These are phyloP conservation scores for Erebia epiphron DNA, from an alignment of 2,888 invertebrate species.

Conservation along the genomic window DNA sequence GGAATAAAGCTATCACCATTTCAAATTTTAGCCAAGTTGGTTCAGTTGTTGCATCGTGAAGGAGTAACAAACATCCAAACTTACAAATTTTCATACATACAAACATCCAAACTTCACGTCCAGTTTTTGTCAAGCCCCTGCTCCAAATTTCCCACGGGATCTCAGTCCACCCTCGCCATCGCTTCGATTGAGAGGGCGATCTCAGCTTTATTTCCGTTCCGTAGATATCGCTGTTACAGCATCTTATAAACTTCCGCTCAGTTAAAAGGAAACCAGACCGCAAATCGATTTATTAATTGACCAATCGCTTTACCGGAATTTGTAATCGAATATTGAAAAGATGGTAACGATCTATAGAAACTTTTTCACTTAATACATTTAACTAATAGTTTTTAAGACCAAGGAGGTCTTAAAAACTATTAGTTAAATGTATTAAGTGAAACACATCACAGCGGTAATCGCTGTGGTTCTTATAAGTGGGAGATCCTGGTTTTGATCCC, in stretches of 20 bases:
- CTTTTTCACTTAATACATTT: not conserved
- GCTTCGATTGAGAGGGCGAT: constrained; percentile 52
- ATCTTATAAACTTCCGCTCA: constrained; percentile 44
- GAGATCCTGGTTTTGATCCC: too few relatives aligned
- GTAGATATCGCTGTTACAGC: constrained; percentile 43
- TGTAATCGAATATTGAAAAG: constrained; percentile 5
- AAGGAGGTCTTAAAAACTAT: too few relatives aligned
- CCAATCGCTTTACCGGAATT: constrained; percentile 27
- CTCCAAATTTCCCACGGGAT: not conserved
- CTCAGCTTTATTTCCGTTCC: constrained; percentile 56
- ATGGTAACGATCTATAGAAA: too few relatives aligned
- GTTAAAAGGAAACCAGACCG: constrained; percentile 42
- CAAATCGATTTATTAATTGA: constrained; percentile 36
- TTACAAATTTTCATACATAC: not conserved
- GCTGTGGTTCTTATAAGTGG: too few relatives aligned
- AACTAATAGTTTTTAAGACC: too few relatives aligned
- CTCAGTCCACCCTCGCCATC: constrained; percentile 38
- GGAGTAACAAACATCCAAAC: not conserved
- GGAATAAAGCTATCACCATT: not conserved
- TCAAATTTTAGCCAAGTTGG: not conserved
- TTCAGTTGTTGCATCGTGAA: not conserved
- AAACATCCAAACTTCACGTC: not conserved
- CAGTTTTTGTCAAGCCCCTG: not conserved
- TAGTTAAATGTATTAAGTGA: too few relatives aligned
- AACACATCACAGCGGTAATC: too few relatives aligned